A percentile compares a stretch with the other conserved stretches of the same genome.
phyloP scores from a whole-genome alignment of 2,888 invertebrate species.

The Trypoxylon attenuatum region DNA sequence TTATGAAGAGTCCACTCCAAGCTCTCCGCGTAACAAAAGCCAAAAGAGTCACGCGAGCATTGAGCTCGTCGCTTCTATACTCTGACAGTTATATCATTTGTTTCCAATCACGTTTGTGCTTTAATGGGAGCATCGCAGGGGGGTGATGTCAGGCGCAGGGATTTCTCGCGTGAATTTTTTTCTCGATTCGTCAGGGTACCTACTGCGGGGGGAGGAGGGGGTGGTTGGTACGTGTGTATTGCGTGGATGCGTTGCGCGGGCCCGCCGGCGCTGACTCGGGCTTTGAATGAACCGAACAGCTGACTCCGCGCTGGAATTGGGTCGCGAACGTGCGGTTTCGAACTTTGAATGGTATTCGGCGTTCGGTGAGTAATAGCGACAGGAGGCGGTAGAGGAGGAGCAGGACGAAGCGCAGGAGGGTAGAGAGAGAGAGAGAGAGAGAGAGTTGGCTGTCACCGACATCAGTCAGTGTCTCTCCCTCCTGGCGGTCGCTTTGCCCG shows the following conservation, averaged over 20 bases:
- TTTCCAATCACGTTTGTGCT: slow-evolving; percentile 7
- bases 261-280: slow-evolving; percentile 35
- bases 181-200: neutral
- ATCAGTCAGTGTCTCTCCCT: slow-evolving; percentile 64
- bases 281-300: slow-evolving; percentile 64
- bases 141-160: neutral
- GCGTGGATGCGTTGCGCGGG: slow-evolving; percentile 11
- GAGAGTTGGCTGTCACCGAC: slow-evolving; percentile 65
- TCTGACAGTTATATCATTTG: neutral
- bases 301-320: slow-evolving; percentile 67
- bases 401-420: slow-evolving; percentile 46
- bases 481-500: slow-evolving; percentile 61
- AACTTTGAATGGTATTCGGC: slow-evolving; percentile 70
- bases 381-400: slow-evolving; percentile 53
- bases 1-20: too few species aligned
- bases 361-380: slow-evolving; percentile 69
- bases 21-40: too few species aligned
- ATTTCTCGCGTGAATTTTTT: neutral
- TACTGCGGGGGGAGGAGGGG: too few species aligned
- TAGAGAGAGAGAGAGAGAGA: too few species aligned
- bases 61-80: neutral
- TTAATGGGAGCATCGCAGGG: neutral
- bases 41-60: too few species aligned
- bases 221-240: too few species aligned
- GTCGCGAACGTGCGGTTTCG: slow-evolving; percentile 70